phyloP scores from a whole-genome alignment of 2,797 vertebrate species.

The Periparus ater region DNA sequence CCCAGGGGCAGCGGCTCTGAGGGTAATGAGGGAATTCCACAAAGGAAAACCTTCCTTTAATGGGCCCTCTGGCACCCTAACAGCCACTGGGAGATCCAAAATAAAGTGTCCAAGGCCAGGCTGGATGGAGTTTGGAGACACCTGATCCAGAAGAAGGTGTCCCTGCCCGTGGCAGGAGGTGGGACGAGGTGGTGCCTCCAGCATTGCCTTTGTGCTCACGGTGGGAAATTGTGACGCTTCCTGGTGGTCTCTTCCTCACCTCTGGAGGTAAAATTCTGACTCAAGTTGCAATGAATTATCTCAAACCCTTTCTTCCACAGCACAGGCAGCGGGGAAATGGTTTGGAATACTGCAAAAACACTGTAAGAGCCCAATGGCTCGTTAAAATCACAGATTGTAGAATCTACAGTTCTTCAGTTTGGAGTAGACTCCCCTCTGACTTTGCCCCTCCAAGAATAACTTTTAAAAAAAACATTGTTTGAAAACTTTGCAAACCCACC shows the following conservation, averaged over 20 bases:
- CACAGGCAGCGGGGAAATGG: not conserved
- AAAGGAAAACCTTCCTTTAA: not conserved
- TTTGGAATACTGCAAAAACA: not conserved
- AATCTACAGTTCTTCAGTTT: not conserved
- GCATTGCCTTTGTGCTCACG: rapidly evolving
- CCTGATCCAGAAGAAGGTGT: not conserved
- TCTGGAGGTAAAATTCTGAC: not conserved
- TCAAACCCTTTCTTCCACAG: not conserved
- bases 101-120: not conserved
- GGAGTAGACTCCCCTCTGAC: not conserved
- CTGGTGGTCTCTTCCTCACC: not conserved
- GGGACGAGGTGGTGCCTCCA: rapidly evolving
- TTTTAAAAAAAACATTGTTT: not conserved
- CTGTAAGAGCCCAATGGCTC: not conserved
- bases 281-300: not conserved
- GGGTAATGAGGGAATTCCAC: not conserved
- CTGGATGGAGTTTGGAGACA: not conserved
- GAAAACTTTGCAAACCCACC: not conserved
- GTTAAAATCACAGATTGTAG: not conserved
- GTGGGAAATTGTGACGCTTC: rapidly evolving
- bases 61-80: not conserved
- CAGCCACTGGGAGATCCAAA: not conserved
- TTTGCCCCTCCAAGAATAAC: not conserved
- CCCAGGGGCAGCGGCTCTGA: not conserved
- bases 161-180: not conserved